Evolutionary conservation across 1,140 invertebrate genomes (phyloP).

Genomic region (Oscheius sp.): DNA sequence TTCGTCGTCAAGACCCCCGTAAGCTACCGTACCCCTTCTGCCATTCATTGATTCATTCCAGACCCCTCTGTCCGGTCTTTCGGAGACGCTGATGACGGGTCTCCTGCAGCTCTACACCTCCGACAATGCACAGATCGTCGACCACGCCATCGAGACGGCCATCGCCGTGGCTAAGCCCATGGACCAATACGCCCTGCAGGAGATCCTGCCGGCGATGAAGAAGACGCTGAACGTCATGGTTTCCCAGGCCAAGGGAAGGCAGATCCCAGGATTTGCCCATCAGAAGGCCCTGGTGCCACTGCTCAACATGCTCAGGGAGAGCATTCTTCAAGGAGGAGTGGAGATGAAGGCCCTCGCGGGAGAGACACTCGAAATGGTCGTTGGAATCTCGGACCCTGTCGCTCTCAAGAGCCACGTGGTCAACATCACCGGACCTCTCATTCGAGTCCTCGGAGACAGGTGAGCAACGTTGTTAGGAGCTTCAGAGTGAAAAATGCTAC

Average conservation of each 20-base stretch:
- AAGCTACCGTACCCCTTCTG: not conserved
- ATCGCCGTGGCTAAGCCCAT: slow-evolving; percentile 44
- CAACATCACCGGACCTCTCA: slow-evolving; percentile 92
- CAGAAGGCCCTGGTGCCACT: slow-evolving; percentile 90
- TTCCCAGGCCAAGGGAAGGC: slow-evolving; percentile 17
- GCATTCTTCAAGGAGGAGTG: slow-evolving; percentile 79
- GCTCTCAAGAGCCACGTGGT: slow-evolving; percentile 90
- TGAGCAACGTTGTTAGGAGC: too few relatives aligned
- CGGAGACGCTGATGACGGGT: slow-evolving; percentile 49
- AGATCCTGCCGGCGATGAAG: slow-evolving; percentile 42
- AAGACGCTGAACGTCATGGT: slow-evolving; percentile 45
- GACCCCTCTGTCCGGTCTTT: slow-evolving; percentile 30
- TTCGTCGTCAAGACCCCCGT: slow-evolving; percentile 27
- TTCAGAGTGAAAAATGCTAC: too few relatives aligned
- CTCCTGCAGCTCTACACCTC: slow-evolving; percentile 47
- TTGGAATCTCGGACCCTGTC: slow-evolving; percentile 72
- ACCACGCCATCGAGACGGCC: slow-evolving; percentile 42
- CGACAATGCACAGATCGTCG: slow-evolving; percentile 43
- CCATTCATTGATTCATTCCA: slow-evolving; percentile 21
- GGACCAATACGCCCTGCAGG: slow-evolving; percentile 35
- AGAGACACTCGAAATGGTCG: slow-evolving; percentile 87
- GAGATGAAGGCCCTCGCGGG: slow-evolving; percentile 92
- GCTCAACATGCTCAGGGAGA: slow-evolving; percentile 89
- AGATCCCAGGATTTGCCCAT: slow-evolving; percentile 77
- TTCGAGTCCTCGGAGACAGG: slow-evolving; percentile 91